Evolutionary conservation across 2,113 vertebrate species (phyloP).

Genomic region (Callopanchax toddi): DNA sequence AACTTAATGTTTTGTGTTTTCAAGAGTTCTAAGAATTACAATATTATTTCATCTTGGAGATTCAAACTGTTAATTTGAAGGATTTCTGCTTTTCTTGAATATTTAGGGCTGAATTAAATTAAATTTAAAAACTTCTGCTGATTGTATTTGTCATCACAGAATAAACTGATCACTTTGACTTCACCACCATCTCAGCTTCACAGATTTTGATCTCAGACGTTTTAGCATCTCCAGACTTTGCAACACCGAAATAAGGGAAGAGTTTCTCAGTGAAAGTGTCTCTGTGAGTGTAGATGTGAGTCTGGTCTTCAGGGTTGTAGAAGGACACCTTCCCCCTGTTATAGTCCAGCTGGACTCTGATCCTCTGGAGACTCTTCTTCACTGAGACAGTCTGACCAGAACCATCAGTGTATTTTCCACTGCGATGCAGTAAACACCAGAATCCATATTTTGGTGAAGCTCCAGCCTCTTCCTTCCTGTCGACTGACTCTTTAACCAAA

Average conservation of each 20-base stretch:
- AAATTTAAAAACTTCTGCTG: neutral
- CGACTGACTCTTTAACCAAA: neutral
- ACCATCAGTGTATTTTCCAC: neutral
- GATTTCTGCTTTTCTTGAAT: too few species aligned
- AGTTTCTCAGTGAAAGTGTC: constrained; percentile 5
- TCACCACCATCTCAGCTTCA: neutral
- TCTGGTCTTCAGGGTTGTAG: neutral
- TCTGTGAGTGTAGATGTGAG: neutral
- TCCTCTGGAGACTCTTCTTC: neutral
- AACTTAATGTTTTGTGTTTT: too few species aligned
- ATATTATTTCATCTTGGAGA: too few species aligned
- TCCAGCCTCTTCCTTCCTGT: neutral
- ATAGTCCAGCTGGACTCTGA: constrained; percentile 2
- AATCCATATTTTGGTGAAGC: neutral
- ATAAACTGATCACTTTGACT: neutral
- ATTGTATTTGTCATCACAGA: neutral
- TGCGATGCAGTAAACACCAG: neutral
- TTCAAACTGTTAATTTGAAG: neutral
- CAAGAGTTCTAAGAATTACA: too few species aligned
- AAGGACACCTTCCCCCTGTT: constrained; percentile 2
- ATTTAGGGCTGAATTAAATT: neutral
- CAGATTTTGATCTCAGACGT: neutral
- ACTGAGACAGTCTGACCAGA: neutral
- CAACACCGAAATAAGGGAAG: neutral
- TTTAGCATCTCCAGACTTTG: neutral